These are phyloP conservation scores for Polypterus bichir DNA, from an alignment of 2,113 vertebrate genomes.

Conservation along the genomic window DNA sequence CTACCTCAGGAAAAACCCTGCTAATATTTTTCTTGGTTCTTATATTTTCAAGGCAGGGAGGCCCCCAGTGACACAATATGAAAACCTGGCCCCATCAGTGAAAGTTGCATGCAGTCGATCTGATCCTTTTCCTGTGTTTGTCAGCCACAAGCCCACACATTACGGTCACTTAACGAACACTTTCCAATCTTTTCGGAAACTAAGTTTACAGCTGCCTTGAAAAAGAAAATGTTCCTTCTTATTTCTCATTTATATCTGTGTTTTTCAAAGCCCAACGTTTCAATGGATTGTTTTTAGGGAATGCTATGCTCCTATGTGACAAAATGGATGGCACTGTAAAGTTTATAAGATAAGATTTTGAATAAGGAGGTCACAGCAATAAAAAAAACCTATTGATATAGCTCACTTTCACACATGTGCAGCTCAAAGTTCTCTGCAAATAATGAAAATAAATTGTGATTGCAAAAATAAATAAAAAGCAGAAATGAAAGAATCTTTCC, in stretches of 20 bases:
- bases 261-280: too few species aligned
- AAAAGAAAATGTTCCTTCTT: not conserved
- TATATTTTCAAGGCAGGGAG: constrained; percentile 2
- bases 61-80: constrained; percentile 7
- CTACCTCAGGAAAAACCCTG: not conserved
- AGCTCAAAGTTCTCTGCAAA: too few species aligned
- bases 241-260: not conserved
- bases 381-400: too few species aligned
- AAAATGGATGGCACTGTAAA: too few species aligned
- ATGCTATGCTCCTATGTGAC: too few species aligned
- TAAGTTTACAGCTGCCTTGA: constrained; percentile 1
- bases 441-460: too few species aligned
- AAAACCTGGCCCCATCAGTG: constrained; percentile 9
- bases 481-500: too few species aligned
- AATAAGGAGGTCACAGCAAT: too few species aligned
- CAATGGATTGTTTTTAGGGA: too few species aligned
- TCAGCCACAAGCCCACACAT: constrained; percentile 13
- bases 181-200: constrained; percentile 22
- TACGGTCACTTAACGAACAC: constrained; percentile 19
- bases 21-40: constrained; percentile 13
- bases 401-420: too few species aligned
- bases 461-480: too few species aligned
- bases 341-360: too few species aligned
- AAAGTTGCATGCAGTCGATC: constrained; percentile 12
- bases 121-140: not conserved